phyloP scores from a whole-genome alignment of 2,113 vertebrate species.

The Poeciliopsis retropinna region DNA sequence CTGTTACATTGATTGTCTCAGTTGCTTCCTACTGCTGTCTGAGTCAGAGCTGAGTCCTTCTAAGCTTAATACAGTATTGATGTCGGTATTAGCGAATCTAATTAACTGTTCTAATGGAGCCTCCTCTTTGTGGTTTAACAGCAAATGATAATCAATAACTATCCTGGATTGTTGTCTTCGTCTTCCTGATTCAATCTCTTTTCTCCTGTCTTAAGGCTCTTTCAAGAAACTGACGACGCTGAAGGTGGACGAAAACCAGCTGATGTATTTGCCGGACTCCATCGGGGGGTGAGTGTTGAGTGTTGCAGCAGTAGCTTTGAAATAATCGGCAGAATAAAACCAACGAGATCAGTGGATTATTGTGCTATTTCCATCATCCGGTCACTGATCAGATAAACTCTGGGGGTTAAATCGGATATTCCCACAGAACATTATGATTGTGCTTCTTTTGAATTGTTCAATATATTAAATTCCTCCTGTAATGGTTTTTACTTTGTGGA shows the following conservation, averaged over 20 bases:
- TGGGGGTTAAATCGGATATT: slow-evolving; percentile 28
- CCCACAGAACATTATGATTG: slow-evolving; percentile 18
- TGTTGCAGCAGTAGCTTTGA: slow-evolving; percentile 8
- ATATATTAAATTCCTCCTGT: slow-evolving; percentile 3
- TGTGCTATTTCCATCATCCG: not conserved
- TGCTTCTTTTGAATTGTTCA: slow-evolving; percentile 4
- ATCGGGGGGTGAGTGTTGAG: slow-evolving; percentile 88
- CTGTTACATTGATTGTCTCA: not conserved
- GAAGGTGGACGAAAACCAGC: slow-evolving; percentile 98
- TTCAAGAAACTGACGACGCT: slow-evolving; percentile 93
- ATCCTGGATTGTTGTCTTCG: slow-evolving; percentile 4
- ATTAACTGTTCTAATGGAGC: slow-evolving; percentile 39
- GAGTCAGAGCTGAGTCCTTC: slow-evolving; percentile 6
- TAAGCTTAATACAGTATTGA: slow-evolving; percentile 37
- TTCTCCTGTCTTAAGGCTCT: slow-evolving; percentile 80
- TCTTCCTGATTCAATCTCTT: slow-evolving; percentile 11
- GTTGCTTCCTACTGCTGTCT: not conserved
- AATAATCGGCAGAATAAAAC: slow-evolving; percentile 20
- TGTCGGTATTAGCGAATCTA: slow-evolving; percentile 37
- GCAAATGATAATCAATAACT: slow-evolving; percentile 47
- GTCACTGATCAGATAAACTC: slow-evolving; percentile 28
- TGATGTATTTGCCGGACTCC: slow-evolving; percentile 94
- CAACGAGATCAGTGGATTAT: slow-evolving; percentile 38
- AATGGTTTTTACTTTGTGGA: not conserved
- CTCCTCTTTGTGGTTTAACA: slow-evolving; percentile 26